Evolutionary conservation across 2,888 invertebrate genomes (phyloP).

Genomic region (Sturmia bella): DNA sequence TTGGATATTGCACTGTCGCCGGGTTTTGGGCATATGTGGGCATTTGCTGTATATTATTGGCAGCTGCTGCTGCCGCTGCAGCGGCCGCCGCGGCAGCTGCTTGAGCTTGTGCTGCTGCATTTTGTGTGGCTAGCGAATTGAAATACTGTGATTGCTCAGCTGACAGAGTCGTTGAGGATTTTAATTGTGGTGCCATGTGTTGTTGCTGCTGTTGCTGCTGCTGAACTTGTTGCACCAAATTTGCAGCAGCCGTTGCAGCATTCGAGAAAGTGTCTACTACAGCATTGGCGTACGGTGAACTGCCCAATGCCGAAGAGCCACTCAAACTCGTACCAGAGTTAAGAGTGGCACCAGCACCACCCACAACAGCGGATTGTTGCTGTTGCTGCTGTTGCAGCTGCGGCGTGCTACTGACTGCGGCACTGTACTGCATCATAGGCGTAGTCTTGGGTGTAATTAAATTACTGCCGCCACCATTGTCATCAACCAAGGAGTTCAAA

Average conservation of each 20-base stretch:
- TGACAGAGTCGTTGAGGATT: slow-evolving; percentile 84
- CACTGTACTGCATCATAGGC: slow-evolving; percentile 78
- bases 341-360: slow-evolving; percentile 29
- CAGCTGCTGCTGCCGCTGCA: slow-evolving; percentile 65
- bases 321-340: slow-evolving; percentile 43
- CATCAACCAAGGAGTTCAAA: slow-evolving; percentile 77
- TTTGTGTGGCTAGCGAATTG: slow-evolving; percentile 82
- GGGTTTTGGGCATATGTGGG: slow-evolving; percentile 73
- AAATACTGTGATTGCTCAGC: slow-evolving; percentile 87
- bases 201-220: slow-evolving; percentile 81
- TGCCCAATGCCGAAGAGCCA: slow-evolving; percentile 59
- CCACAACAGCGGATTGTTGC: slow-evolving; percentile 55
- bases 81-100: slow-evolving; percentile 67
- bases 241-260: slow-evolving; percentile 77
- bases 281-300: slow-evolving; percentile 71
- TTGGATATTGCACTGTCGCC: slow-evolving; percentile 78
- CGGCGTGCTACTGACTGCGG: slow-evolving; percentile 76
- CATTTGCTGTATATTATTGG: slow-evolving; percentile 70
- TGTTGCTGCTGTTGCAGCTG: slow-evolving; percentile 65
- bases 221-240: slow-evolving; percentile 79
- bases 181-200: slow-evolving; percentile 82
- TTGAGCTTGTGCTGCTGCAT: slow-evolving; percentile 70
- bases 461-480: slow-evolving; percentile 74
- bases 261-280: slow-evolving; percentile 77
- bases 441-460: slow-evolving; percentile 73